These are phyloP conservation scores for Procambarus clarkii DNA, from an alignment of 1,140 invertebrate species.

Conservation along the genomic window DNA sequence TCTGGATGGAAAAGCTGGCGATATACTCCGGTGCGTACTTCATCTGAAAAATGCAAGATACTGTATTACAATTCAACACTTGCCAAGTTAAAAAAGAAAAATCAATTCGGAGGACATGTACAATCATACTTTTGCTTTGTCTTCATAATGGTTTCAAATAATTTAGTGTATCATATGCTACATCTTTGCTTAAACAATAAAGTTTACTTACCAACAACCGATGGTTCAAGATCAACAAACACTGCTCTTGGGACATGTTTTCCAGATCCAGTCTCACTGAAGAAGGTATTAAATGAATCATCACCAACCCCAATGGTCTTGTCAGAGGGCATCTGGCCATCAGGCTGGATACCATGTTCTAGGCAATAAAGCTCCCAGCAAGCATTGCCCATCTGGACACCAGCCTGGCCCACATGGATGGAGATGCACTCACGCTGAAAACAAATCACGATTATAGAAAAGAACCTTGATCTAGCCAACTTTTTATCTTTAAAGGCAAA, in stretches of 20 bases:
- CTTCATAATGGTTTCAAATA: too few species aligned
- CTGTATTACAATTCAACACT: too few species aligned
- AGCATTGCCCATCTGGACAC: constrained; percentile 31
- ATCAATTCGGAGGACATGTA: too few species aligned
- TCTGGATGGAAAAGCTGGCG: constrained; percentile 74
- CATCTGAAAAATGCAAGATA: too few species aligned
- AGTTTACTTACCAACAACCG: constrained; percentile 13
- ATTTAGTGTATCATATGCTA: too few species aligned
- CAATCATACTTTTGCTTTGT: too few species aligned
- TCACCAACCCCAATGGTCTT: neutral
- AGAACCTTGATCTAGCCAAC: too few species aligned
- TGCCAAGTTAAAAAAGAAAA: too few species aligned
- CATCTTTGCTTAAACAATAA: too few species aligned
- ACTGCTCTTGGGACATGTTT: neutral
- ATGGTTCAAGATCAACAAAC: neutral
- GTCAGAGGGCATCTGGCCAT: neutral
- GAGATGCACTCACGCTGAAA: constrained; percentile 36
- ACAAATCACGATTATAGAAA: neutral
- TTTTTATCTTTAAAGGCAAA: too few species aligned
- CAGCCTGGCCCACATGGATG: constrained; percentile 41
- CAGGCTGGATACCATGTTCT: constrained; percentile 2
- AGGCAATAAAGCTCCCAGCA: constrained; percentile 1
- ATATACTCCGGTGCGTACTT: constrained; percentile 76
- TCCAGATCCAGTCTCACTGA: neutral
- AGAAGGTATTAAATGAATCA: neutral